Conservation (phyloP, 1,140 invertebrate genomes). For the Oncopodura yosiiana region DNA sequence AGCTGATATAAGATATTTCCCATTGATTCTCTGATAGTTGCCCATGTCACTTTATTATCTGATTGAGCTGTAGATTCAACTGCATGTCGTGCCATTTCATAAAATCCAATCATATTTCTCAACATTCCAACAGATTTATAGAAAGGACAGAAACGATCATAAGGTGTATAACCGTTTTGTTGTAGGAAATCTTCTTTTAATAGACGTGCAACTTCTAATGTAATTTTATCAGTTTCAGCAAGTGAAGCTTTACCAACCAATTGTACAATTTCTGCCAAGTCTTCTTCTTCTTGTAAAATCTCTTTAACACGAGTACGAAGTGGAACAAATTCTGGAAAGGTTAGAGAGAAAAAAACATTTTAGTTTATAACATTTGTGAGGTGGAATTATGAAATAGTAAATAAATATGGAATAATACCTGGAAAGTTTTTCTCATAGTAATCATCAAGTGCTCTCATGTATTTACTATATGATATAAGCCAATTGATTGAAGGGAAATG, state of each 20-base stretch:
- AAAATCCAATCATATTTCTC: constrained; percentile 96
- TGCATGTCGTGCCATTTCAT: constrained; percentile 93
- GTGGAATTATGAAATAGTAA: no score
- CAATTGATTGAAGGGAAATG: constrained; percentile 99
- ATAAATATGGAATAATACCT: constrained; percentile 99
- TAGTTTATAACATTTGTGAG: no score
- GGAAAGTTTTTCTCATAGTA: constrained; percentile 98
- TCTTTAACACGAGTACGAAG: constrained; percentile 87
- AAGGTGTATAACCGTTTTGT: constrained; percentile 93
- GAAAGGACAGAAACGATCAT: constrained; percentile 98
- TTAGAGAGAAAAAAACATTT: no score
- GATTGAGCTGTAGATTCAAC: constrained; percentile 96
- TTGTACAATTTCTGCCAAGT: constrained; percentile 99
- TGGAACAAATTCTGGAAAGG: constrained; percentile 97
- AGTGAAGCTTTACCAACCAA: constrained; percentile 97
- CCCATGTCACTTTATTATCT: constrained; percentile 99
- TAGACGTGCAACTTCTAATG: constrained; percentile 94
- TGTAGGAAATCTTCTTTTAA: constrained; percentile 99
- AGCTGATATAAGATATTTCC: constrained; percentile 92
- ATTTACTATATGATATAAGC: constrained; percentile 99
- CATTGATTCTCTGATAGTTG: constrained; percentile 93
- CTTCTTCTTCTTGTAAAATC: constrained; percentile 98
- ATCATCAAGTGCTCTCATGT: constrained; percentile 93
- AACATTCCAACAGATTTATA: constrained; percentile 99
- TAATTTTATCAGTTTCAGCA: constrained; percentile 98